Evolutionary conservation across 1,140 invertebrate genomes (phyloP).

Genomic region (Nomia melanderi): DNA sequence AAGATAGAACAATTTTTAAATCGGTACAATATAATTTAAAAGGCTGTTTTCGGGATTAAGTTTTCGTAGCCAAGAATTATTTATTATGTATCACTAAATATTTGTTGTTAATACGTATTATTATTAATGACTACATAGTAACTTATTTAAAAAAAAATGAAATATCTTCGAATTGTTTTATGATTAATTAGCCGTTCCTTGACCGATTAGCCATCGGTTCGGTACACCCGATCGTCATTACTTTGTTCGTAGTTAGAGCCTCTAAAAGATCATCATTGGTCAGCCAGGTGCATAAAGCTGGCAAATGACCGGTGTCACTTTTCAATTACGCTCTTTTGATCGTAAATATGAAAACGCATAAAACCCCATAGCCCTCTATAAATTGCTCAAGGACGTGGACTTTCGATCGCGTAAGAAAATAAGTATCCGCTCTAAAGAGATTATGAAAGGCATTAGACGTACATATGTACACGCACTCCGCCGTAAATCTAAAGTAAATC

Average conservation of each 20-base stretch:
- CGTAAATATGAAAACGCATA: slow-evolving; percentile 37
- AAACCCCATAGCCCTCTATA: slow-evolving; percentile 7
- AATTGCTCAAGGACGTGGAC: slow-evolving; percentile 35
- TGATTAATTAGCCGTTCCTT: too few species aligned
- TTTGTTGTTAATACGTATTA: too few species aligned
- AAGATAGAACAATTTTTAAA: too few species aligned
- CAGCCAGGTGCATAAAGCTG: slow-evolving; percentile 2
- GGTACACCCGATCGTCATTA: not conserved
- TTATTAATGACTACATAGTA: too few species aligned
- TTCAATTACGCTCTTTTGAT: slow-evolving; percentile 30
- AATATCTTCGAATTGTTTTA: too few species aligned
- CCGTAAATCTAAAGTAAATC: slow-evolving; percentile 31
- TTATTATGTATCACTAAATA: too few species aligned
- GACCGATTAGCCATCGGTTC: too few species aligned
- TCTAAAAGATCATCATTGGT: not conserved
- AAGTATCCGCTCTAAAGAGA: slow-evolving; percentile 5
- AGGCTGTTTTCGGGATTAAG: too few species aligned
- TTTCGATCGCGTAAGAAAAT: slow-evolving; percentile 21
- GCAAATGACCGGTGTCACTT: slow-evolving; percentile 20
- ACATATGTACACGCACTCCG: not conserved
- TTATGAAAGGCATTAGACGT: slow-evolving; percentile 40
- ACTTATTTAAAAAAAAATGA: too few species aligned
- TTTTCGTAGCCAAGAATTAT: too few species aligned
- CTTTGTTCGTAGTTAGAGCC: not conserved
- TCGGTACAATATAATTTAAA: too few species aligned